These are phyloP conservation scores for Trilocha varians DNA, from an alignment of 2,888 invertebrate species.

Conservation along the genomic window DNA sequence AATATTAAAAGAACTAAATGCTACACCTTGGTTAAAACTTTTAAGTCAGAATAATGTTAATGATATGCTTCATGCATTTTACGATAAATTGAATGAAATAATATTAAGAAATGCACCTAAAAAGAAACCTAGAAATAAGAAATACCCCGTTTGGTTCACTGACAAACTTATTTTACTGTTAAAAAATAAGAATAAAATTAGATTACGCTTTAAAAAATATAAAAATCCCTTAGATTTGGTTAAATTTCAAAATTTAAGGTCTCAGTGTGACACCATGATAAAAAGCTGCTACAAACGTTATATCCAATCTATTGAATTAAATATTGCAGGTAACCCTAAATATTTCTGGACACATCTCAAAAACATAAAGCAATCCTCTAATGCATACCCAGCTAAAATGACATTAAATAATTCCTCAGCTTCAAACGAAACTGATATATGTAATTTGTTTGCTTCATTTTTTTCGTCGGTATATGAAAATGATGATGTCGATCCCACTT, in stretches of 20 bases:
- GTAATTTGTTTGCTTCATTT: conserved; percentile 4
- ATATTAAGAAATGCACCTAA: conserved; percentile 1
- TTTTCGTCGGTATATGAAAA: conserved; percentile 7
- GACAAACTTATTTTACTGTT: not conserved
- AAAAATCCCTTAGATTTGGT: too few species aligned
- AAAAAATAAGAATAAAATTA: not conserved
- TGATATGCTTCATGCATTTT: not conserved
- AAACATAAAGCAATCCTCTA: not conserved
- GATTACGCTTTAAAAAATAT: not conserved
- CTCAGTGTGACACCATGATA: not conserved
- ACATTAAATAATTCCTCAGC: not conserved
- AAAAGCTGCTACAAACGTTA: conserved; percentile 5
- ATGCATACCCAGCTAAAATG: conserved; percentile 3
- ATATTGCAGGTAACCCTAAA: conserved; percentile 6
- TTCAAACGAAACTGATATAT: not conserved
- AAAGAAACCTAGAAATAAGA: not conserved
- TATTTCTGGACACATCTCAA: conserved; percentile 7
- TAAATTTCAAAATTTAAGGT: conserved; percentile 1
- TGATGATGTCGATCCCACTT: too few species aligned
- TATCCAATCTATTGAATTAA: conserved; percentile 2
- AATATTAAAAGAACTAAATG: not conserved
- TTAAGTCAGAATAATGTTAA: not conserved
- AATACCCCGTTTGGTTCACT: conserved; percentile 4
- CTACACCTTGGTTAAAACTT: conserved; percentile 1
- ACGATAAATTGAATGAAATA: not conserved